A percentile compares a stretch with the other conserved stretches of the same genome.
phyloP scores from a whole-genome alignment of 2,888 invertebrate genomes.

The Pollenia griseotomentosa region DNA sequence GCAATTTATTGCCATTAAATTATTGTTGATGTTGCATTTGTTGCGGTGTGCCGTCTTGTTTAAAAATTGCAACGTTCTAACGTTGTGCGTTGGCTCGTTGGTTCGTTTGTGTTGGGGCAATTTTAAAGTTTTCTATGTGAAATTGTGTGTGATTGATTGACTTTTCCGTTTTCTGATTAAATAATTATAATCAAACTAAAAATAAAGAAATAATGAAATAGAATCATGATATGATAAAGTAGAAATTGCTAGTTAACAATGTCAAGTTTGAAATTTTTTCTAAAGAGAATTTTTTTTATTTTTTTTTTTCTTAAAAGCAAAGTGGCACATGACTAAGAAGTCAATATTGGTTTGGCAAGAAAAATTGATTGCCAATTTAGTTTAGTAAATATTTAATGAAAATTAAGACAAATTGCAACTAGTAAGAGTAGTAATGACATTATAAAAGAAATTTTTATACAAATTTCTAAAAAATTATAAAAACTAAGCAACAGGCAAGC shows the following conservation, averaged over 20 bases:
- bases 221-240: constrained; percentile 17
- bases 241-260: constrained; percentile 36
- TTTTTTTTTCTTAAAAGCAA: neutral
- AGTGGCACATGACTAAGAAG: neutral
- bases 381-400: neutral
- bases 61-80: constrained; percentile 12
- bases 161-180: constrained; percentile 67
- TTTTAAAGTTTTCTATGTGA: constrained; percentile 36
- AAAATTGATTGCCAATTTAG: neutral
- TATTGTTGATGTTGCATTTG: constrained; percentile 21
- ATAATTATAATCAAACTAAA: constrained; percentile 46
- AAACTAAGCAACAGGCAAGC: too few species aligned
- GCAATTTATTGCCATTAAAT: constrained; percentile 63
- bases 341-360: neutral
- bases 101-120: neutral
- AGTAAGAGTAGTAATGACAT: too few species aligned
- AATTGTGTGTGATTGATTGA: constrained; percentile 68
- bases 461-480: too few species aligned
- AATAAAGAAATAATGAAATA: constrained; percentile 1
- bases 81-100: neutral
- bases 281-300: neutral
- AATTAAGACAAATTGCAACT: neutral
- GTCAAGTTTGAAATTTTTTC: constrained; percentile 28
- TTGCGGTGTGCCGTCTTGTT: neutral
- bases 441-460: too few species aligned